Evolutionary conservation across 2,113 vertebrate species (phyloP).

Genomic region (Seriola quinqueradiata): DNA sequence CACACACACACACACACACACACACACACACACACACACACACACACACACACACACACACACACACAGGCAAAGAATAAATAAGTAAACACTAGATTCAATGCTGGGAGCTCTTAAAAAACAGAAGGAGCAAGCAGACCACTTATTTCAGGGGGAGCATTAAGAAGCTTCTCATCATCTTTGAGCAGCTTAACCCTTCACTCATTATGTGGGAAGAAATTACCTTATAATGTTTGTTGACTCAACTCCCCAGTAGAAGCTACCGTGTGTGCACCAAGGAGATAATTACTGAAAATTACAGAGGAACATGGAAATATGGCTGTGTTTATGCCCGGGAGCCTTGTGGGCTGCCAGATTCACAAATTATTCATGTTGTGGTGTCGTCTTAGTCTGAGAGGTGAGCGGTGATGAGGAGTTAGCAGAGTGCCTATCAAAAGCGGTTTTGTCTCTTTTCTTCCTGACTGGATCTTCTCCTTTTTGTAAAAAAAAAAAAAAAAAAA

Average conservation of each 20-base stretch:
- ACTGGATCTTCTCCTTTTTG: slow-evolving; percentile 10
- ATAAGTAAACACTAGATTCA: slow-evolving; percentile 9
- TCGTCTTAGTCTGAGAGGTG: slow-evolving; percentile 46
- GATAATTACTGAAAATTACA: slow-evolving; percentile 73
- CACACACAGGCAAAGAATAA: not conserved
- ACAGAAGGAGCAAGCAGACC: not conserved
- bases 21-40: slow-evolving; percentile 3
- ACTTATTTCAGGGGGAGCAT: slow-evolving; percentile 42
- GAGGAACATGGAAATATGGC: slow-evolving; percentile 53
- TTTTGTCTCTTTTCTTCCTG: slow-evolving; percentile 33
- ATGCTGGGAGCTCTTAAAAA: not conserved
- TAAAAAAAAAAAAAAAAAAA: not conserved
- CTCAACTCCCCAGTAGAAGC: slow-evolving; percentile 39
- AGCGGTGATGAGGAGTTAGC: slow-evolving; percentile 38
- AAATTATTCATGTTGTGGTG: slow-evolving; percentile 65
- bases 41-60: not conserved
- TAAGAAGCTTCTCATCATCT: slow-evolving; percentile 43
- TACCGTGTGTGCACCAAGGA: slow-evolving; percentile 53
- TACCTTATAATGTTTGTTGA: slow-evolving; percentile 64
- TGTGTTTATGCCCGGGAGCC: slow-evolving; percentile 52
- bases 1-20: slow-evolving; percentile 6
- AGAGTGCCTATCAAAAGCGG: slow-evolving; percentile 43
- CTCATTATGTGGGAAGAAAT: slow-evolving; percentile 65
- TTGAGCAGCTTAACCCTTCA: slow-evolving; percentile 62
- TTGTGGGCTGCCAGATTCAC: slow-evolving; percentile 58